These are phyloP conservation scores for Anthoscopus minutus DNA, from an alignment of 2,113 vertebrate species.

Conservation along the genomic window DNA sequence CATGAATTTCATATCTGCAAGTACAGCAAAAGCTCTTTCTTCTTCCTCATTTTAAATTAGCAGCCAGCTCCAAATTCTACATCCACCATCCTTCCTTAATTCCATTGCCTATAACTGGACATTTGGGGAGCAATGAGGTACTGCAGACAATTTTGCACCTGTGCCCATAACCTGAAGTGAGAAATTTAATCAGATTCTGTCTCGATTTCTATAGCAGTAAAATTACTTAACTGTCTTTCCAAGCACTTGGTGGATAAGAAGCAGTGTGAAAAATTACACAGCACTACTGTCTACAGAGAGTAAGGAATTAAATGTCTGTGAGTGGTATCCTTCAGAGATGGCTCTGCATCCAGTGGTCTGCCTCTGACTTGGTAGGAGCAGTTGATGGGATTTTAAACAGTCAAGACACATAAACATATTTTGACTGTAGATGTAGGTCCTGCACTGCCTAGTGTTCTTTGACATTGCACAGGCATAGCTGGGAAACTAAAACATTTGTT, in stretches of 20 bases:
- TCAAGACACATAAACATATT: conserved; percentile 3
- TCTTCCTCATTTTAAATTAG: not conserved
- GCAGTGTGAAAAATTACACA: not conserved
- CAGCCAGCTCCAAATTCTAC: not conserved
- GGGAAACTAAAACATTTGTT: conserved; percentile 37
- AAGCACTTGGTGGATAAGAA: not conserved
- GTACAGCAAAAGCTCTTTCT: not conserved
- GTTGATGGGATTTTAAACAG: conserved; percentile 21
- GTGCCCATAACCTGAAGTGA: not conserved
- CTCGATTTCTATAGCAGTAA: not conserved
- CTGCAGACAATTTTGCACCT: not conserved
- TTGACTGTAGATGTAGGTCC: not conserved
- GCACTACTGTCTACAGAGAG: not conserved
- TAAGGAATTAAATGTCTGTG: not conserved
- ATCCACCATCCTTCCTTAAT: not conserved
- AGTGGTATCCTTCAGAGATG: not conserved
- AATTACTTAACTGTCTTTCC: not conserved
- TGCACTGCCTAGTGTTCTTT: not conserved
- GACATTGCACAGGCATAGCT: not conserved
- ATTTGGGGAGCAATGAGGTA: not conserved
- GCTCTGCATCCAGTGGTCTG: not conserved
- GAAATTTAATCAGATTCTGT: not conserved
- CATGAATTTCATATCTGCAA: not conserved
- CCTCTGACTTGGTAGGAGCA: not conserved
- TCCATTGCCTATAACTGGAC: not conserved